Percentiles rank a stretch among this genome's conserved stretches.
phyloP scores from a whole-genome alignment of 2,888 invertebrate species.

The Lithodes maja region DNA sequence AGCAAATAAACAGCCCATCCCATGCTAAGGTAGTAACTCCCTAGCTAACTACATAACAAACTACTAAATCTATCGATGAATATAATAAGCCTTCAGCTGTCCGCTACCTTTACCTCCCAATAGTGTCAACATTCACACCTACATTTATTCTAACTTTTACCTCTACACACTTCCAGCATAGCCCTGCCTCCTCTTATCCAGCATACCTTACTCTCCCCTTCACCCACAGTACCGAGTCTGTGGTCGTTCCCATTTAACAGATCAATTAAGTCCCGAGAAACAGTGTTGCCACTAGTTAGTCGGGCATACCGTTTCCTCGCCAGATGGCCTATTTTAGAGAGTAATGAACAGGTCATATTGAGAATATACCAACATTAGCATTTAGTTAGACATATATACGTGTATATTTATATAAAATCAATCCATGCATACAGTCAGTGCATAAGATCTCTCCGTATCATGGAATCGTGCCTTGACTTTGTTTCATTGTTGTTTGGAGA shows the following conservation, averaged over 20 bases:
- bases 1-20: too few relatives aligned
- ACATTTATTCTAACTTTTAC: neutral
- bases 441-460: neutral
- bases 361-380: too few relatives aligned
- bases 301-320: too few relatives aligned
- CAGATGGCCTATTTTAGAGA: too few relatives aligned
- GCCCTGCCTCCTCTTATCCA: neutral
- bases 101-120: neutral
- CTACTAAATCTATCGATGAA: too few relatives aligned
- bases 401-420: too few relatives aligned
- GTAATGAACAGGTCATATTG: too few relatives aligned
- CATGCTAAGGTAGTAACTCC: too few relatives aligned
- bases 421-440: too few relatives aligned
- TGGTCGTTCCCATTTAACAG: constrained; percentile 54
- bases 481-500: neutral
- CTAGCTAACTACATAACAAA: too few relatives aligned
- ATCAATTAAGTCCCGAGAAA: constrained; percentile 51
- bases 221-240: constrained; percentile 6
- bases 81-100: too few relatives aligned
- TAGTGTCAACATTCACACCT: neutral
- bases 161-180: neutral
- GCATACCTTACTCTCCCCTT: neutral
- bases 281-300: constrained; percentile 6
- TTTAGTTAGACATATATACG: too few relatives aligned
- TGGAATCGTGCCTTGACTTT: neutral